Conservation (phyloP, 2,113 vertebrate species). For the Myodes glareolus region DNA sequence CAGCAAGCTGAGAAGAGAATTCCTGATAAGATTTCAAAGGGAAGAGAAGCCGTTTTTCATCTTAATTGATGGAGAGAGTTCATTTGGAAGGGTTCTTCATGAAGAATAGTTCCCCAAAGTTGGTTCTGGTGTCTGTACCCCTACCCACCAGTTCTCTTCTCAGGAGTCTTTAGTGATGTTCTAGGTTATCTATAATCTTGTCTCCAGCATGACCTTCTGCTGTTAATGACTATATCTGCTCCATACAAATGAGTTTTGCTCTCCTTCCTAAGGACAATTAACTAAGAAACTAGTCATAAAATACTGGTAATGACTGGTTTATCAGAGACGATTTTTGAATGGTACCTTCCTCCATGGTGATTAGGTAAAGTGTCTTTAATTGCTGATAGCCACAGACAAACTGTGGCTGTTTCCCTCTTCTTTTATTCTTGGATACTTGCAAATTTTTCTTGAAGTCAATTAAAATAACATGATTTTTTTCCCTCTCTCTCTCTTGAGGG, state of each 20-base stretch:
- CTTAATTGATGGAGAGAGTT: constrained; percentile 47
- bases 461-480: background rate
- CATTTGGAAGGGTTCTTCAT: constrained; percentile 16
- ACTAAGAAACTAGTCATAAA: constrained; percentile 81
- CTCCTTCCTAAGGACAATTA: constrained; percentile 76
- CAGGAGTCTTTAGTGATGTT: constrained; percentile 13
- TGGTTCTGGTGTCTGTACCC: background rate
- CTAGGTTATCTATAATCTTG: constrained; percentile 69
- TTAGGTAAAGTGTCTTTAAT: constrained; percentile 81
- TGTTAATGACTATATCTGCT: constrained; percentile 72
- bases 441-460: constrained; percentile 26
- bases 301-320: constrained; percentile 84
- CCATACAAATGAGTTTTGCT: constrained; percentile 68
- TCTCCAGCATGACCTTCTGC: constrained; percentile 64
- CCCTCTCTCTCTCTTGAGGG: background rate
- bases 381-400: constrained; percentile 67
- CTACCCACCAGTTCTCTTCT: background rate
- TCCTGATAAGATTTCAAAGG: background rate
- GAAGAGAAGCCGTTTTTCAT: constrained; percentile 67
- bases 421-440: constrained; percentile 1
- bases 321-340: constrained; percentile 75
- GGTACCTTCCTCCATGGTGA: constrained; percentile 68
- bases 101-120: background rate
- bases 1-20: background rate
- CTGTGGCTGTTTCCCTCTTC: background rate